Evolutionary conservation across 2,797 vertebrate genomes (phyloP).

Genomic region (Nannoperca obscura): DNA sequence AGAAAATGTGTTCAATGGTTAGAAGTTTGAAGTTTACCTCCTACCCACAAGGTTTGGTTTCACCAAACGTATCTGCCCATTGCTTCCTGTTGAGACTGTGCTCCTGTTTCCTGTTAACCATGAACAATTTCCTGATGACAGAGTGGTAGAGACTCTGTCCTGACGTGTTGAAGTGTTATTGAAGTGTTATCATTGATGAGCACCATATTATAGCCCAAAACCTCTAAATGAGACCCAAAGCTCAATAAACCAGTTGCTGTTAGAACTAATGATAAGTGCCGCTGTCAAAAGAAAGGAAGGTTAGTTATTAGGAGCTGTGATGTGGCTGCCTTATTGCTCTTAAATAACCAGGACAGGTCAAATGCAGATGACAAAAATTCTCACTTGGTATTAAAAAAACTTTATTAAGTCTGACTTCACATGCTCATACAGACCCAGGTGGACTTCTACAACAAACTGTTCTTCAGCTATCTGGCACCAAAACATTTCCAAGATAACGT

Average conservation of each 20-base stretch:
- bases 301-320: neutral
- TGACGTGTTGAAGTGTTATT: neutral
- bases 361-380: neutral
- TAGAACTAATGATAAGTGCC: too few relatives aligned
- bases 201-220: neutral
- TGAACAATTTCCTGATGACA: conserved; percentile 62
- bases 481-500: conserved; percentile 5
- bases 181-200: neutral
- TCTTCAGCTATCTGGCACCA: neutral
- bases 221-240: neutral
- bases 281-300: too few relatives aligned
- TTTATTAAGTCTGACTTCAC: neutral
- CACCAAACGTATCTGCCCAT: conserved; percentile 32
- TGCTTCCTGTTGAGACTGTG: conserved; percentile 67
- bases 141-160: conserved; percentile 3
- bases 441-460: neutral
- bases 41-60: conserved; percentile 29
- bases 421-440: neutral
- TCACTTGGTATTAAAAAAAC: neutral
- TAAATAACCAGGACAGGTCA: neutral
- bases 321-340: too few relatives aligned
- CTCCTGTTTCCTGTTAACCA: conserved; percentile 64
- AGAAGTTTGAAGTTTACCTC: neutral
- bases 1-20: neutral
- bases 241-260: neutral